phyloP scores from a whole-genome alignment of 2,113 vertebrate species.

The Chlorodrepanis virens region DNA sequence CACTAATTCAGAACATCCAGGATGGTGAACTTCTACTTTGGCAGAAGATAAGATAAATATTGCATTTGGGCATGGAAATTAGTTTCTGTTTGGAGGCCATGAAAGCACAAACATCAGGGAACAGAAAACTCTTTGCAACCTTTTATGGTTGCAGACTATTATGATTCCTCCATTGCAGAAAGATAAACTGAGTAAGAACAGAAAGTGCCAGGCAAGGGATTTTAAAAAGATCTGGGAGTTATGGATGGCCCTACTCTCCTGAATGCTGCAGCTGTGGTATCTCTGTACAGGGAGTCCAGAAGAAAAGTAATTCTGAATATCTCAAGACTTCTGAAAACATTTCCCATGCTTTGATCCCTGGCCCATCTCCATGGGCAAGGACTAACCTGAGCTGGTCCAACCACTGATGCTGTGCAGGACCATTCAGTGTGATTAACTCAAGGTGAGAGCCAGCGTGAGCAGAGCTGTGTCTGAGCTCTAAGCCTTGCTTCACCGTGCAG shows the following conservation, averaged over 20 bases:
- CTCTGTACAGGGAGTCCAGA: not conserved
- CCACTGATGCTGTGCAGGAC: not conserved
- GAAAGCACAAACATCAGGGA: not conserved
- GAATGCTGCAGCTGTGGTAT: not conserved
- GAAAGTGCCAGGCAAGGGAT: not conserved
- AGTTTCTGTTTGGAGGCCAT: not conserved
- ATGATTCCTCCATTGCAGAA: not conserved
- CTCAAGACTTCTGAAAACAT: not conserved
- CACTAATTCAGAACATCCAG: not conserved
- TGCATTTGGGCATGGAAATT: not conserved
- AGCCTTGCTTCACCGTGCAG: not conserved
- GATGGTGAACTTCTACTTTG: not conserved
- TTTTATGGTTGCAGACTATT: not conserved
- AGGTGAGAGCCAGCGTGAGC: accelerated
- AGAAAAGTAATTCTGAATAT: not conserved
- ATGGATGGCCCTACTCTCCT: not conserved
- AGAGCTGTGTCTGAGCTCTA: not conserved
- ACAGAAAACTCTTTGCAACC: not conserved
- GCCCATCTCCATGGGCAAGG: not conserved
- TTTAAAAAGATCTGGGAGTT: not conserved
- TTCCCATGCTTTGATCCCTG: not conserved
- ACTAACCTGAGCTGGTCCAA: not conserved
- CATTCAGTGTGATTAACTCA: not conserved
- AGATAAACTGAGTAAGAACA: not conserved
- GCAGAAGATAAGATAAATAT: not conserved